phyloP scores from a whole-genome alignment of 2,797 vertebrate genomes.

The Coccyzus lansbergi region DNA sequence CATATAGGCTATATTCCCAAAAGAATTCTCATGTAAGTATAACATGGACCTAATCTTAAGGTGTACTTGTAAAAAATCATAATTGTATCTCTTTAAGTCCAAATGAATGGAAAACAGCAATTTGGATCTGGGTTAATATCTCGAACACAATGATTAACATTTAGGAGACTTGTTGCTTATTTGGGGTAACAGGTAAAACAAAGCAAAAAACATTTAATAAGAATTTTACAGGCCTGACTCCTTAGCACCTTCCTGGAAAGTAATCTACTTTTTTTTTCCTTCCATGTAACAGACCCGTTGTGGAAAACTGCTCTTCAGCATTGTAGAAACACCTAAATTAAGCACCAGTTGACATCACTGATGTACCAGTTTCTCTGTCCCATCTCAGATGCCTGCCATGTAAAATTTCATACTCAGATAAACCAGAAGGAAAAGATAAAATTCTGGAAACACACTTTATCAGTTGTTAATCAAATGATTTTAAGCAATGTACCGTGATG shows the following conservation, averaged over 20 bases:
- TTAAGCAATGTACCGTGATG: background rate
- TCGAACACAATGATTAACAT: background rate
- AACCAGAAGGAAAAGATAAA: constrained; percentile 15
- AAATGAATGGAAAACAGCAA: background rate
- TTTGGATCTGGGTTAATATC: background rate
- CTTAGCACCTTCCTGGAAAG: background rate
- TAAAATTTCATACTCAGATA: constrained; percentile 4
- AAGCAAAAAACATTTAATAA: background rate
- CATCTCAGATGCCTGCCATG: background rate
- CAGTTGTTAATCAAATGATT: constrained; percentile 8
- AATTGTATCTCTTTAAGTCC: background rate
- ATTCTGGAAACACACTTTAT: background rate
- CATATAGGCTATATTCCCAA: background rate
- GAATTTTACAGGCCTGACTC: background rate
- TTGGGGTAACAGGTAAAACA: background rate
- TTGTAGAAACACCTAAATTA: constrained; percentile 22
- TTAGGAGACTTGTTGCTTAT: background rate
- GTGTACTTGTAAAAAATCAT: background rate
- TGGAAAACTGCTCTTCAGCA: background rate
- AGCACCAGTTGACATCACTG: background rate
- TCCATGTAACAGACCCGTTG: background rate
- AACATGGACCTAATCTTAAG: background rate
- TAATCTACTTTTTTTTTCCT: background rate
- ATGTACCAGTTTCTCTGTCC: background rate
- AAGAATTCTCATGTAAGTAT: background rate